Evolutionary conservation across 1,140 invertebrate species (phyloP).

Genomic region (Aricia agestis): DNA sequence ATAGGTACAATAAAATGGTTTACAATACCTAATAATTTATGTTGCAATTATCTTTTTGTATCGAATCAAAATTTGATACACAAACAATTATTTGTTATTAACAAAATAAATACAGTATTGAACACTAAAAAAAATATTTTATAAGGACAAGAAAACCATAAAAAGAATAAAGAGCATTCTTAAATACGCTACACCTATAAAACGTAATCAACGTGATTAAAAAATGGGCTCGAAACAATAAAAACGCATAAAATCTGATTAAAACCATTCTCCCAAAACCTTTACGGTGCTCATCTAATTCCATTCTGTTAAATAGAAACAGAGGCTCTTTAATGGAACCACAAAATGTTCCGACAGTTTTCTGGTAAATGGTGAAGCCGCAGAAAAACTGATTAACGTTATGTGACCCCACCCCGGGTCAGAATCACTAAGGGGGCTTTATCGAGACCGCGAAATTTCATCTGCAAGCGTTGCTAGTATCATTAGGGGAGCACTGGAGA

Average conservation of each 20-base stretch:
- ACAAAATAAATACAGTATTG: too few relatives aligned
- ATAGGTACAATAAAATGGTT: too few relatives aligned
- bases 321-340: slow-evolving; percentile 6
- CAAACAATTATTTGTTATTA: too few relatives aligned
- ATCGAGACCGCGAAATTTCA: slow-evolving; percentile 45
- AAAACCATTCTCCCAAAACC: slow-evolving; percentile 4
- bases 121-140: too few relatives aligned
- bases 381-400: slow-evolving; percentile 41
- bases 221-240: background rate
- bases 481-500: slow-evolving; percentile 35
- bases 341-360: slow-evolving; percentile 2
- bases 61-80: too few relatives aligned
- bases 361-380: slow-evolving; percentile 20
- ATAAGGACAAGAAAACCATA: background rate
- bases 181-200: background rate
- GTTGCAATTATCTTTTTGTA: too few relatives aligned
- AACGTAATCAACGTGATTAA: slow-evolving; percentile 6
- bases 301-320: slow-evolving; percentile 15
- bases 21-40: too few relatives aligned
- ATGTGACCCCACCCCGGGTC: slow-evolving; percentile 30
- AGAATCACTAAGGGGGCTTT: slow-evolving; percentile 33
- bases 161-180: background rate
- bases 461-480: slow-evolving; percentile 40
- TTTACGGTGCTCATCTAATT: slow-evolving; percentile 7
- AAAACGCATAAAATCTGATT: background rate